These are phyloP conservation scores for Mechanitis messenoides DNA, from an alignment of 2,888 invertebrate species.

Conservation along the genomic window DNA sequence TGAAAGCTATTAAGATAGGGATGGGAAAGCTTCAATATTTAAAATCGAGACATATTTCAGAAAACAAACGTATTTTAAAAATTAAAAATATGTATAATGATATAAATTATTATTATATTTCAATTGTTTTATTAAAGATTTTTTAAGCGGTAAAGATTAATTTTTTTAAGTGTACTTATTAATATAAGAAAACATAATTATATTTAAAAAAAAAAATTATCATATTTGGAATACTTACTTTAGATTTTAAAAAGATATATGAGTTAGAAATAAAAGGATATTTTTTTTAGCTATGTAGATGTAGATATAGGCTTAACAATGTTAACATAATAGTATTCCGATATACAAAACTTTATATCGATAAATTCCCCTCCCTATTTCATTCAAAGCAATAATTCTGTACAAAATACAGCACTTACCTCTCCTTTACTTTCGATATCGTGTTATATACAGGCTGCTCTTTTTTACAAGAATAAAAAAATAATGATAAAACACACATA, in stretches of 20 bases:
- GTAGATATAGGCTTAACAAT: too few relatives aligned
- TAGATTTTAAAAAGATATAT: too few relatives aligned
- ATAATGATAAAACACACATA: background rate
- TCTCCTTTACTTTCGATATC: slow-evolving; percentile 68
- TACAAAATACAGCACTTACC: slow-evolving; percentile 74
- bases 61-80: background rate
- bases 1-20: slow-evolving; percentile 52
- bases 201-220: too few relatives aligned
- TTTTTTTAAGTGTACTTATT: too few relatives aligned
- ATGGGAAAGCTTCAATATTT: slow-evolving; percentile 30
- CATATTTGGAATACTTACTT: too few relatives aligned
- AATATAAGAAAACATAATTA: too few relatives aligned
- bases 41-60: background rate
- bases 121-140: too few relatives aligned
- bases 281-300: too few relatives aligned
- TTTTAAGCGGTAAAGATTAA: too few relatives aligned
- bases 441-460: slow-evolving; percentile 37
- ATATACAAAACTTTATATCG: slow-evolving; percentile 9
- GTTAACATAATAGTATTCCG: background rate
- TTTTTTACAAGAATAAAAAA: background rate
- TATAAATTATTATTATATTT: too few relatives aligned
- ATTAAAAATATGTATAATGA: background rate
- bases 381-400: slow-evolving; percentile 66
- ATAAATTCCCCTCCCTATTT: slow-evolving; percentile 40
- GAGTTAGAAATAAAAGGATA: too few relatives aligned